These are phyloP conservation scores for Alaudala cheleensis DNA, from an alignment of 2,113 vertebrate species.

Conservation along the genomic window DNA sequence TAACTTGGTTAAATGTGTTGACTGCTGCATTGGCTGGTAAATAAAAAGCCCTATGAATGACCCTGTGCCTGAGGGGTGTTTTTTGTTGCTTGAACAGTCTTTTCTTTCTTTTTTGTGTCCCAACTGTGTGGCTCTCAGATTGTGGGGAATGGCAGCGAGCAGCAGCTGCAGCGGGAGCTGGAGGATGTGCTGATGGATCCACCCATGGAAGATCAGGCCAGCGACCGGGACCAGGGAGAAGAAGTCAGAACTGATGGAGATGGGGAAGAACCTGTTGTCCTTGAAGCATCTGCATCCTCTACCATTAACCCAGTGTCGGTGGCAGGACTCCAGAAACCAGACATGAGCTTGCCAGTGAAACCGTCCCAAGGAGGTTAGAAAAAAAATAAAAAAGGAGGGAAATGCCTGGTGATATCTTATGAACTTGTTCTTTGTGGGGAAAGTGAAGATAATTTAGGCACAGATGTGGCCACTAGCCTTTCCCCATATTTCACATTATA, in stretches of 20 bases:
- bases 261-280: constrained; percentile 74
- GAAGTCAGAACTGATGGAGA: constrained; percentile 73
- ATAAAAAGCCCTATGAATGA: neutral
- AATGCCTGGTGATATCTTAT: neutral
- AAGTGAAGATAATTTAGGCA: neutral
- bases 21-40: constrained; percentile 20
- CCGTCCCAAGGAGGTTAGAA: constrained; percentile 87
- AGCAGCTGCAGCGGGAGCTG: constrained; percentile 93
- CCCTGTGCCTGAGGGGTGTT: neutral
- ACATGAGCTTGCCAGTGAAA: constrained; percentile 91
- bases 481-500: neutral
- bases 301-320: constrained; percentile 79
- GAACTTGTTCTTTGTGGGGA: neutral
- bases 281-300: constrained; percentile 76
- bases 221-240: constrained; percentile 68
- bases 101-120: neutral
- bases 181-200: constrained; percentile 98
- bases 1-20: constrained; percentile 6
- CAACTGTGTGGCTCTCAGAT: constrained; percentile 80
- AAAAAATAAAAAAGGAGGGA: constrained; percentile 22
- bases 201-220: constrained; percentile 81
- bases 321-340: constrained; percentile 83
- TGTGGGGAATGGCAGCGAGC: constrained; percentile 97
- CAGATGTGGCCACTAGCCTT: neutral
- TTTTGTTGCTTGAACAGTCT: neutral